Evolutionary conservation across 2,113 vertebrate species (phyloP), one percentile per base, ranked within the genome.

Genomic region (Heterotilapia buettikoferi): DNA sequence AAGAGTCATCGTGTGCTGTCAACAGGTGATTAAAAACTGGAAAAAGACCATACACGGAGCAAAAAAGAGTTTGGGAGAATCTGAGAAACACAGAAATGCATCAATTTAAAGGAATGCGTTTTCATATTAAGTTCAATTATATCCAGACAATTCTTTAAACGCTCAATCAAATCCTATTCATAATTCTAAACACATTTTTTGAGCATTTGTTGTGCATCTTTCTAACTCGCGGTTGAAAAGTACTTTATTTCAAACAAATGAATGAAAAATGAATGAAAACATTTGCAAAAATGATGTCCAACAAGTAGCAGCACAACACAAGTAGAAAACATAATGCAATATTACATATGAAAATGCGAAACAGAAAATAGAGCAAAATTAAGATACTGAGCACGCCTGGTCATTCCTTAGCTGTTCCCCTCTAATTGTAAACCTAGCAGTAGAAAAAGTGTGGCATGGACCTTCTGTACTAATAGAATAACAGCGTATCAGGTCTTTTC

Each of bases 391-490:
- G 43, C 43, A 78, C 1, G 4, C 26, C 45, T 50, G 45, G 26
- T 78, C 16, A 31, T 78, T 31, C 16, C 16, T 19, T n/a, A 2
- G 45, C 4, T 2, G 71, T 18, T 78, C 3, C 24, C 10, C 43
- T 78, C 26, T 31, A 78, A 50, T 19, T 50, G 14, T 31, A n/a
- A 78, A 50, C 10, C 5, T n/a, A 50, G 26, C 16, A 78, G 29
- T 31, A 31, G 16, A n/a, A 78, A 31, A 76, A 53, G 88, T 87
- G 86, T 56, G 90, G 86, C 47, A 43, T 33, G 83, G 90, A 90
- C 86, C 86, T 92, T 81, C 88, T 93, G 93, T 88, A 83, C 89
- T 88, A 90, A 90, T 83, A 86, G 86, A 78, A 84, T 29, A 85
- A 82, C 86, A 82, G 18, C 5, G 8, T 86, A 84, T 86, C 5